Evolutionary conservation across 2,797 vertebrate genomes (phyloP), one percentile per base, ranked within the genome.

Genomic region (Enteromius trimaculatus): DNA sequence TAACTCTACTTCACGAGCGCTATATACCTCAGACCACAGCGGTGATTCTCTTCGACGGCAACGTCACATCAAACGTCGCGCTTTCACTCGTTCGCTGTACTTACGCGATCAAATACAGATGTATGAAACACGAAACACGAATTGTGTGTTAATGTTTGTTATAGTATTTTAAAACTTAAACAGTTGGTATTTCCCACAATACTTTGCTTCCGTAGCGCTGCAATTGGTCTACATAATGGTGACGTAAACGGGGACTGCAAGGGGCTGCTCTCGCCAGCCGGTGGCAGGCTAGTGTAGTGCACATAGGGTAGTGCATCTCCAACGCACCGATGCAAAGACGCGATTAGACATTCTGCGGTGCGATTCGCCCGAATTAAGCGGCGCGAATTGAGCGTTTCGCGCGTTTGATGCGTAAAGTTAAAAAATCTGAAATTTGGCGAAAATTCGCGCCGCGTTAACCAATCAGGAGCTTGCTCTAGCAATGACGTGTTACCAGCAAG

Each of bases 1-100:
- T 0, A 0, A 0, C 0, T 0, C 0, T 0, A 0, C 0, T 0
- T 0, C 0, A 0, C 0, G 0, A 0, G 0, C 0, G 0, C 2
- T 87, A 80, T 91, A 91, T 23, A 14, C 0, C 0, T 0, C 0
- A 0, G 0, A 0, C 0, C 0, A 0, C 0, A 0, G 0, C 1
- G 0, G 0, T 0, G 0, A 0, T 7, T 16, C 1, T 1, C 4
- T 1, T 0, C 75, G 0, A 44, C 0, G 90, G 92, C 89, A 1
- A 14, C 1, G 0, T 0, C 0, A 21, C 0, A 17, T 2, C 42
- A 44, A 44, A 44, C 42, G 42, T 6, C 1, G 1, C 0, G 1
- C 0, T 31, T 31, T 21, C 6, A 44, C 0, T 3, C 10, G 3
- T 2, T 53, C 6, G 0, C 1, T 53, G n/a, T 8, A n/a, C 4